These are phyloP conservation scores for Neodontobutis hainanensis DNA, from an alignment of 2,113 vertebrate species.

Conservation along the genomic window DNA sequence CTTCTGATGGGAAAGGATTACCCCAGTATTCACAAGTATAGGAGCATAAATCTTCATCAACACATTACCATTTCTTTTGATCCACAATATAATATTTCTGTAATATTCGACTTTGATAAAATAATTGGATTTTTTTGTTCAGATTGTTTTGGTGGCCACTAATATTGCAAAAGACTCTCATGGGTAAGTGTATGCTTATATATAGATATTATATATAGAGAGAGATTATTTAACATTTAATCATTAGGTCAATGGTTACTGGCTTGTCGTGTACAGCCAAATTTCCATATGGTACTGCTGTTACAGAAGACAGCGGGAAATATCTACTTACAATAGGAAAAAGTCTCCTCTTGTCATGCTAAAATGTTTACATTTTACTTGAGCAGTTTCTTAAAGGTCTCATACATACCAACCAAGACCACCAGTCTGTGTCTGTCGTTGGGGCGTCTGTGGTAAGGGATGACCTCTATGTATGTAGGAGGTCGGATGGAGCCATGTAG, in stretches of 20 bases:
- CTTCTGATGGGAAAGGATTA: slow-evolving; percentile 56
- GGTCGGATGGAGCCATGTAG: slow-evolving; percentile 71
- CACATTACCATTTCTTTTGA: slow-evolving; percentile 47
- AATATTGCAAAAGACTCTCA: too few species aligned
- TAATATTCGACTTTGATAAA: slow-evolving; percentile 21
- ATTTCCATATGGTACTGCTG: too few species aligned
- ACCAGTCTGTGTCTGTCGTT: slow-evolving; percentile 58
- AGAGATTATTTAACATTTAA: too few species aligned
- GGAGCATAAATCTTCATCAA: slow-evolving; percentile 66
- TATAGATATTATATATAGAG: too few species aligned
- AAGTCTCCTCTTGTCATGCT: background rate
- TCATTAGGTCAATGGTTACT: too few species aligned
- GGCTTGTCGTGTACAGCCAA: too few species aligned
- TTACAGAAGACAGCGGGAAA: too few species aligned
- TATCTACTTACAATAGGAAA: too few species aligned
- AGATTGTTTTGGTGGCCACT: too few species aligned
- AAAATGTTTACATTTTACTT: background rate
- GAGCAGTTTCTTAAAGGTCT: background rate
- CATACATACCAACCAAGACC: slow-evolving; percentile 68
- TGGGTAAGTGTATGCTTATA: too few species aligned
- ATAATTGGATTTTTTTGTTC: slow-evolving; percentile 27
- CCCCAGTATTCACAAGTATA: slow-evolving; percentile 44
- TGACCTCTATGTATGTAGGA: slow-evolving; percentile 68
- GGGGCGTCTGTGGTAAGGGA: slow-evolving; percentile 52
- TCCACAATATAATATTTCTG: slow-evolving; percentile 35